Evolutionary conservation across 2,797 vertebrate genomes (phyloP).

Genomic region (Leucoraja ocellata): DNA sequence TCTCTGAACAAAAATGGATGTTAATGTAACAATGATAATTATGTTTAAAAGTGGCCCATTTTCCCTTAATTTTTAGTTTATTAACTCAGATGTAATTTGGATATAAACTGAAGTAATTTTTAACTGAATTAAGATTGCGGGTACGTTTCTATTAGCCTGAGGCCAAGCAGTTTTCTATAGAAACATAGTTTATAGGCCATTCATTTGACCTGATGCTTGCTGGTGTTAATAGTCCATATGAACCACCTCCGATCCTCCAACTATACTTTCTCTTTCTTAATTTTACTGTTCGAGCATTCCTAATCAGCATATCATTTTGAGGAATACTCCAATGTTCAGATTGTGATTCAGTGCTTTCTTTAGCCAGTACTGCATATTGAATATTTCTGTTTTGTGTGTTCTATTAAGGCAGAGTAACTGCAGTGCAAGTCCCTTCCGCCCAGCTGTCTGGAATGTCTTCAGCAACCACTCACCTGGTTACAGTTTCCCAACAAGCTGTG

Average conservation of each 20-base stretch:
- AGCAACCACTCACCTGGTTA: conserved; percentile 29
- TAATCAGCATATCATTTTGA: not conserved
- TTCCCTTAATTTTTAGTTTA: not conserved
- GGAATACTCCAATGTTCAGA: not conserved
- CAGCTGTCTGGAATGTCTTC: not conserved
- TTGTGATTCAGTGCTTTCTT: not conserved
- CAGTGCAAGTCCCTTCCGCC: conserved; percentile 27
- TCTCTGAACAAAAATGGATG: not conserved
- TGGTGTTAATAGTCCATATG: too few relatives aligned
- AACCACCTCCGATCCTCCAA: too few relatives aligned
- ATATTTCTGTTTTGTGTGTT: not conserved
- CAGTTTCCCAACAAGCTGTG: conserved; percentile 34
- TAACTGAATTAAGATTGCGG: not conserved
- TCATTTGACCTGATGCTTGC: too few relatives aligned
- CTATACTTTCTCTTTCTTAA: not conserved
- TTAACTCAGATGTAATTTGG: not conserved
- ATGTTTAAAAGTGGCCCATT: not conserved
- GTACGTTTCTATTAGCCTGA: not conserved
- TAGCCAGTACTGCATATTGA: not conserved
- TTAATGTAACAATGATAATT: not conserved
- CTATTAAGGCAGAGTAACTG: not conserved
- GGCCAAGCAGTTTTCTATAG: not conserved
- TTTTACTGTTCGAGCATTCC: not conserved
- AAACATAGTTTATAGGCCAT: too few relatives aligned
- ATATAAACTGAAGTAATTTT: not conserved